Conservation (phyloP, 2,797 vertebrate species). For the Aulostomus chinensis region DNA sequence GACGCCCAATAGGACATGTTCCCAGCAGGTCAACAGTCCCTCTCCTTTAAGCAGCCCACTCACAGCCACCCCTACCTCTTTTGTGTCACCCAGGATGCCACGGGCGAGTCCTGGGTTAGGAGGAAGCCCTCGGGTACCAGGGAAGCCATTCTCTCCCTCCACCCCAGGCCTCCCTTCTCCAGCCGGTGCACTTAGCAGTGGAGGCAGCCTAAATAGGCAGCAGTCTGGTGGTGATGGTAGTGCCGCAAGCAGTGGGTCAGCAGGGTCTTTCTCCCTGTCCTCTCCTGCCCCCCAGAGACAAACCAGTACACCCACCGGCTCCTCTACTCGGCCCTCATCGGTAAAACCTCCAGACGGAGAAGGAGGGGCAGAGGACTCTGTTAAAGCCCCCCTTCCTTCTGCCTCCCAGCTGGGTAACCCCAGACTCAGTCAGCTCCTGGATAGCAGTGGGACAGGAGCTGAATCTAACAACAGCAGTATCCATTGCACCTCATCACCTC, state of each 20-base stretch:
- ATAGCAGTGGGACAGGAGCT: slow-evolving; percentile 49
- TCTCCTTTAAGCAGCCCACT: slow-evolving; percentile 87
- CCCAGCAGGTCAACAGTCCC: slow-evolving; percentile 80
- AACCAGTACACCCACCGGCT: slow-evolving; percentile 66
- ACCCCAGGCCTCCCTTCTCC: slow-evolving; percentile 77
- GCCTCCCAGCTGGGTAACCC: slow-evolving; percentile 69
- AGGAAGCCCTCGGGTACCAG: slow-evolving; percentile 83
- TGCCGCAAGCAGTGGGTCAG: slow-evolving; percentile 27
- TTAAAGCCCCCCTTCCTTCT: slow-evolving; percentile 69
- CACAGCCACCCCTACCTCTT: slow-evolving; percentile 87
- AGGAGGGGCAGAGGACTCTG: slow-evolving; percentile 75
- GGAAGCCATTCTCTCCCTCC: slow-evolving; percentile 89
- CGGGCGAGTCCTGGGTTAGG: slow-evolving; percentile 87
- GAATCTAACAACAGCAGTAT: slow-evolving; percentile 34
- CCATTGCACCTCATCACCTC: slow-evolving; percentile 76
- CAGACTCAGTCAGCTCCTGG: slow-evolving; percentile 75
- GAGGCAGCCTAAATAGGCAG: slow-evolving; percentile 71
- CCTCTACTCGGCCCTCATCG: slow-evolving; percentile 79
- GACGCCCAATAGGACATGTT: slow-evolving; percentile 84
- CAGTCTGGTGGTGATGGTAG: slow-evolving; percentile 63
- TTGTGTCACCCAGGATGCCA: slow-evolving; percentile 89
- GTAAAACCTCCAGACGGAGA: slow-evolving; percentile 80
- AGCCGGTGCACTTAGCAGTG: slow-evolving; percentile 59
- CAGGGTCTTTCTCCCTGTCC: slow-evolving; percentile 79
- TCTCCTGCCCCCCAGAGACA: slow-evolving; percentile 83